A percentile compares a stretch with the other conserved stretches of the same genome.
phyloP scores from a whole-genome alignment of 1,140 invertebrate species.

The Physella acuta region DNA sequence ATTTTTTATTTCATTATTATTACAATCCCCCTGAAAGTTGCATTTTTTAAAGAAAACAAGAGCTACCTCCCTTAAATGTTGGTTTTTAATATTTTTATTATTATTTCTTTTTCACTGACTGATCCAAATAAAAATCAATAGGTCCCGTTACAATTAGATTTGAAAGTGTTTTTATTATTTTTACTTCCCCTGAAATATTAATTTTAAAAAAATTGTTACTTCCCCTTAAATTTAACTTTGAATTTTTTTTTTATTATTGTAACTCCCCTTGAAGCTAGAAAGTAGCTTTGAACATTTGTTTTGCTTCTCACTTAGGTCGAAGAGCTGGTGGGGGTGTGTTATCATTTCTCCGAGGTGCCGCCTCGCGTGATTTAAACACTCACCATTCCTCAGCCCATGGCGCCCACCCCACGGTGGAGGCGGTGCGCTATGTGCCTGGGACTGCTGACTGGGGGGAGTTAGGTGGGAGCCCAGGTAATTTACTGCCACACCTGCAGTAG shows the following conservation, averaged over 20 bases:
- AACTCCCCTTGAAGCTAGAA: slow-evolving; percentile 7
- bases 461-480: slow-evolving; percentile 3
- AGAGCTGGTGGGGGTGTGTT: slow-evolving; percentile 34
- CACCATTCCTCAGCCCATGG: slow-evolving; percentile 8
- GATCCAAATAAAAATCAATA: too few species aligned
- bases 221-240: slow-evolving; percentile 7
- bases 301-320: slow-evolving; percentile 1
- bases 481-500: too few species aligned
- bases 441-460: slow-evolving; percentile 36
- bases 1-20: too few species aligned
- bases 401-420: slow-evolving; percentile 34
- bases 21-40: too few species aligned
- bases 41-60: too few species aligned
- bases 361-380: slow-evolving; percentile 22
- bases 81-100: too few species aligned
- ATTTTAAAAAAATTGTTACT: background rate
- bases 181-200: background rate
- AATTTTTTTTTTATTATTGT: slow-evolving; percentile 3
- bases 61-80: too few species aligned
- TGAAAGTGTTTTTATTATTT: background rate
- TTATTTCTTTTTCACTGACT: too few species aligned
- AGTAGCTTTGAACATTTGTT: slow-evolving; percentile 3
- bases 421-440: slow-evolving; percentile 46
- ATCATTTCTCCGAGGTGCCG: slow-evolving; percentile 43
- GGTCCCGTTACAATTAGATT: too few species aligned